These are phyloP conservation scores for Geothlypis trichas DNA, from an alignment of 2,113 vertebrate genomes.

Conservation along the genomic window DNA sequence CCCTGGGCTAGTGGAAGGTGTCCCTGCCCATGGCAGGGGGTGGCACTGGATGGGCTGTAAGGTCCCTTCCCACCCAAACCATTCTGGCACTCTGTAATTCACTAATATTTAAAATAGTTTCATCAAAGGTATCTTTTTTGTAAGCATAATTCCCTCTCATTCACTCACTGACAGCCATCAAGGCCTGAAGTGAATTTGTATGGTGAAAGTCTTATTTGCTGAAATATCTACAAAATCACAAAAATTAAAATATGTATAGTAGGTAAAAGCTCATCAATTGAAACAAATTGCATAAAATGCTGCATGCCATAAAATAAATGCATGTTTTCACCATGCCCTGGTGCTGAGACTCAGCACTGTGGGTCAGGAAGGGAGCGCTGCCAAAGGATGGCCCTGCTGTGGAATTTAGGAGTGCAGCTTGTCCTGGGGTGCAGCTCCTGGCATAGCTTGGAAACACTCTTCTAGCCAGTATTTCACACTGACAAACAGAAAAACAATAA, in stretches of 20 bases:
- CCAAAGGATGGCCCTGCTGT: background rate
- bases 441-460: background rate
- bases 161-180: background rate
- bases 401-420: background rate
- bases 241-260: background rate
- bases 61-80: background rate
- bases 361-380: background rate
- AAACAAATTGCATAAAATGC: background rate
- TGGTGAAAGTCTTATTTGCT: background rate
- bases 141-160: background rate
- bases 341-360: background rate
- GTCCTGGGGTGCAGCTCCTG: background rate
- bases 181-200: background rate
- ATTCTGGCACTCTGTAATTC: background rate
- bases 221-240: background rate
- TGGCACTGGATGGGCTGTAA: background rate
- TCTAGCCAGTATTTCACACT: background rate
- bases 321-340: background rate
- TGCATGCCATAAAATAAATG: background rate
- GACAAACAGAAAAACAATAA: background rate
- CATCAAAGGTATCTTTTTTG: background rate
- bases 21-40: background rate
- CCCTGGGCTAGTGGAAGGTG: rapidly evolving
- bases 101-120: background rate
- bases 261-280: background rate